Percentiles rank a stretch among this genome's conserved stretches.
These are phyloP conservation scores for Hyperopisus bebe DNA, from an alignment of 2,113 vertebrate genomes.

Conservation along the genomic window DNA sequence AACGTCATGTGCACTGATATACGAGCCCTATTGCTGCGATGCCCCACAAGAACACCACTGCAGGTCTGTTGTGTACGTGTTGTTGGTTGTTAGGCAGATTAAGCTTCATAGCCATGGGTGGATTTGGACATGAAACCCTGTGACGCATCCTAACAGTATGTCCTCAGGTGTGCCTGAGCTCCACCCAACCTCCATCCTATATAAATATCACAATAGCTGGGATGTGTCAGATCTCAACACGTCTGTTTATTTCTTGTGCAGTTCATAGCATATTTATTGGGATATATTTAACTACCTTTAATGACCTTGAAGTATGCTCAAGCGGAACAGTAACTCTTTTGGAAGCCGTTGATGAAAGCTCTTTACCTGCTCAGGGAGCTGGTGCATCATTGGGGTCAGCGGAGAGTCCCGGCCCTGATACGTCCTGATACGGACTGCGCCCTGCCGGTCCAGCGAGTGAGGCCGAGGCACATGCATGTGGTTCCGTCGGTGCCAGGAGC, in stretches of 20 bases:
- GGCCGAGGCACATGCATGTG: slow-evolving; percentile 59
- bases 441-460: slow-evolving; percentile 73
- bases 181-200: background rate
- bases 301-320: background rate
- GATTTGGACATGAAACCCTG: background rate
- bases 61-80: background rate
- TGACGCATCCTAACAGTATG: background rate
- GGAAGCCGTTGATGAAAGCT: background rate
- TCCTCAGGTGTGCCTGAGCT: background rate
- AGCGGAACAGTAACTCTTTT: background rate
- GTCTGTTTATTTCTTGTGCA: background rate
- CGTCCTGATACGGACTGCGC: slow-evolving; percentile 59
- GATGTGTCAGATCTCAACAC: background rate
- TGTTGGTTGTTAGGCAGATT: background rate
- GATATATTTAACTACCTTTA: background rate
- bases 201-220: background rate
- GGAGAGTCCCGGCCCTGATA: slow-evolving; percentile 37
- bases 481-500: slow-evolving; percentile 72
- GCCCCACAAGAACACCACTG: background rate
- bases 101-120: background rate
- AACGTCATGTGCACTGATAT: background rate
- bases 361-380: slow-evolving; percentile 54
- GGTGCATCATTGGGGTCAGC: slow-evolving; percentile 34
- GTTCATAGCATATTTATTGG: background rate
- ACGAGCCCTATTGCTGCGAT: background rate